These are phyloP conservation scores for Cataglyphis rosenhaueri DNA, from an alignment of 2,888 invertebrate genomes.

Conservation along the genomic window DNA sequence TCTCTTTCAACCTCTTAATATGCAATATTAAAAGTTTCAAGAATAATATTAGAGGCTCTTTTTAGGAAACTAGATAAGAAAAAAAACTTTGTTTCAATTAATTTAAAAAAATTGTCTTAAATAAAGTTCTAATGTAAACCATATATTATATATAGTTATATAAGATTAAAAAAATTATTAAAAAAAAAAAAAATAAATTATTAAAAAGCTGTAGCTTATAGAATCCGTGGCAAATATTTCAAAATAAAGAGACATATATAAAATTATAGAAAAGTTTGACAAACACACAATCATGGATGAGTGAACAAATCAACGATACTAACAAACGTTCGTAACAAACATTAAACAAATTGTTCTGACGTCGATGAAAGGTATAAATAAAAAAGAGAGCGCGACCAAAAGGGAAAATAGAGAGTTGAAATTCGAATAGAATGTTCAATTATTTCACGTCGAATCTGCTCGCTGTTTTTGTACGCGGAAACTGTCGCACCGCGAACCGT, in stretches of 20 bases:
- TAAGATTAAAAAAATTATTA: not conserved
- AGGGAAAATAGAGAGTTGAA: slow-evolving; percentile 1
- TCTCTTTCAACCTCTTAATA: not conserved
- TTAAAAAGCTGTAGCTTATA: too few species aligned
- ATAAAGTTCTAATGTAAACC: not conserved
- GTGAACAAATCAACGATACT: slow-evolving; percentile 24
- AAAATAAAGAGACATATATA: not conserved
- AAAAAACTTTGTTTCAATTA: not conserved
- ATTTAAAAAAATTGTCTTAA: not conserved
- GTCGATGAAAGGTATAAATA: slow-evolving; percentile 14
- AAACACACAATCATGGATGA: not conserved
- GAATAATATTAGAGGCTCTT: not conserved
- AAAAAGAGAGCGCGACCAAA: not conserved
- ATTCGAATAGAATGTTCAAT: slow-evolving; percentile 58
- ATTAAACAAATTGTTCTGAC: slow-evolving; percentile 28
- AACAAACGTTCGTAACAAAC: slow-evolving; percentile 29
- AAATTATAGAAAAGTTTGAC: not conserved
- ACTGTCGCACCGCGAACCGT: slow-evolving; percentile 23
- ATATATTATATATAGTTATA: not conserved
- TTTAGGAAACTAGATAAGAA: not conserved
- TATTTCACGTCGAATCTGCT: slow-evolving; percentile 58
- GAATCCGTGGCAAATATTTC: not conserved
- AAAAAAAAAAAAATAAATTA: too few species aligned
- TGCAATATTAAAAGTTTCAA: slow-evolving; percentile 7
- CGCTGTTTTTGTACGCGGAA: slow-evolving; percentile 40